phyloP scores from a whole-genome alignment of 53 echinoderm and acorn worm genomes.

The Zoroaster sp. region DNA sequence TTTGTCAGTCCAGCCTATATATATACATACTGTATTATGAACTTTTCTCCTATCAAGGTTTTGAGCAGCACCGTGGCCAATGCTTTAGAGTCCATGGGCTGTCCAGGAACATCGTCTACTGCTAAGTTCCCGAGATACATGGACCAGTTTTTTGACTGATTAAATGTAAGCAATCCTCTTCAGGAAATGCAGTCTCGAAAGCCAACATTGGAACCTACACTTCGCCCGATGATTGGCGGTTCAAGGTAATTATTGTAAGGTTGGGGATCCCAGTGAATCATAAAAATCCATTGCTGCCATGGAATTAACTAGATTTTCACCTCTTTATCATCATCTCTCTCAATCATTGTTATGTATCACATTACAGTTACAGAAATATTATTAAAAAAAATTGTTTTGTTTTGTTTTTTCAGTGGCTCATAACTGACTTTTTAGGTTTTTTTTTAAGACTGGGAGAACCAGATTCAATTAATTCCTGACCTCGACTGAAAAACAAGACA shows the following conservation, averaged over 20 bases:
- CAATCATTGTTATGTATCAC: too few species aligned
- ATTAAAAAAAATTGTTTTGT: background rate
- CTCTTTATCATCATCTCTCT: too few species aligned
- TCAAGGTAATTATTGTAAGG: too few species aligned
- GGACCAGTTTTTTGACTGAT: slow-evolving; percentile 32
- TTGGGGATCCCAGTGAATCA: too few species aligned
- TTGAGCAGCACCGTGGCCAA: slow-evolving; percentile 42
- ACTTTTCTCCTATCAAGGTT: background rate
- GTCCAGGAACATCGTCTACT: background rate
- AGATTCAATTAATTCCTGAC: background rate
- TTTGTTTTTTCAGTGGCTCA: background rate
- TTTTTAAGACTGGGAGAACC: slow-evolving; percentile 5
- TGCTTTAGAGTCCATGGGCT: background rate
- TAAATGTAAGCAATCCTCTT: background rate
- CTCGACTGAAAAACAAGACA: background rate
- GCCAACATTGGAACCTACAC: background rate
- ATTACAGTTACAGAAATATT: too few species aligned
- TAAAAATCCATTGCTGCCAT: too few species aligned
- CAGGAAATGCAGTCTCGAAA: background rate
- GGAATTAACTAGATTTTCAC: too few species aligned
- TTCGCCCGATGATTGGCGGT: background rate
- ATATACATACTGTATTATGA: background rate
- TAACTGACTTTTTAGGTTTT: background rate
- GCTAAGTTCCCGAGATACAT: background rate
- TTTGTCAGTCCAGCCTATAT: background rate